Evolutionary conservation across 2,113 vertebrate species (phyloP).

Genomic region (Bos indicus): DNA sequence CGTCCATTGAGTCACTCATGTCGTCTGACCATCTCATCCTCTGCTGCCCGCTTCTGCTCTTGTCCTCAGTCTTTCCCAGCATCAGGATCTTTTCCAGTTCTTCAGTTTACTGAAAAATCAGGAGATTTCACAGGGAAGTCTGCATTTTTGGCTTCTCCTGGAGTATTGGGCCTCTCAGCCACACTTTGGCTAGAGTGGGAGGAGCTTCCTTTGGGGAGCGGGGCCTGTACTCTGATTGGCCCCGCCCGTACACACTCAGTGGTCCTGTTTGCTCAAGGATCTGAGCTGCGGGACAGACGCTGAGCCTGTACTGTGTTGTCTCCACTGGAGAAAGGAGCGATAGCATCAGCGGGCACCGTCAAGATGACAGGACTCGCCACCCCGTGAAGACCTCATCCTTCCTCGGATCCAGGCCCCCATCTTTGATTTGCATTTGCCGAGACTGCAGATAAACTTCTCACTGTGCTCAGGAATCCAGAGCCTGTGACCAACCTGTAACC

Average conservation of each 20-base stretch:
- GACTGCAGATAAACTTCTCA: background rate
- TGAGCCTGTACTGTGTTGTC: background rate
- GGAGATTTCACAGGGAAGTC: background rate
- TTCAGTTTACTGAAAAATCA: background rate
- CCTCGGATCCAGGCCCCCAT: background rate
- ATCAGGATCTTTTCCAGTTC: background rate
- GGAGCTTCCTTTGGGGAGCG: background rate
- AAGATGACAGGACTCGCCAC: background rate
- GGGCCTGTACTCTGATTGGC: background rate
- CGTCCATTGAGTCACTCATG: background rate
- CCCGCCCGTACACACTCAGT: rapidly evolving
- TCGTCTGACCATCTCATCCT: background rate
- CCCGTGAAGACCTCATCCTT: background rate
- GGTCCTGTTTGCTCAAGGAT: background rate
- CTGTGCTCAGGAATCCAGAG: background rate
- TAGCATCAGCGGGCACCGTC: background rate
- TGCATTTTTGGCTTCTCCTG: background rate
- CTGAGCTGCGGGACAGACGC: background rate
- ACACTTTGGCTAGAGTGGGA: background rate
- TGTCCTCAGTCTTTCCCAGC: background rate
- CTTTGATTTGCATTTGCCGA: background rate
- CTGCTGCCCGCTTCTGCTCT: background rate
- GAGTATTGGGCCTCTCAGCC: background rate
- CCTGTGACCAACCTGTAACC: background rate
- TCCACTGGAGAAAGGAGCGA: background rate